A percentile compares a stretch with the other conserved stretches of the same genome.
These are phyloP conservation scores for Stictonetta naevosa DNA, from an alignment of 2,113 vertebrate species.

Conservation along the genomic window DNA sequence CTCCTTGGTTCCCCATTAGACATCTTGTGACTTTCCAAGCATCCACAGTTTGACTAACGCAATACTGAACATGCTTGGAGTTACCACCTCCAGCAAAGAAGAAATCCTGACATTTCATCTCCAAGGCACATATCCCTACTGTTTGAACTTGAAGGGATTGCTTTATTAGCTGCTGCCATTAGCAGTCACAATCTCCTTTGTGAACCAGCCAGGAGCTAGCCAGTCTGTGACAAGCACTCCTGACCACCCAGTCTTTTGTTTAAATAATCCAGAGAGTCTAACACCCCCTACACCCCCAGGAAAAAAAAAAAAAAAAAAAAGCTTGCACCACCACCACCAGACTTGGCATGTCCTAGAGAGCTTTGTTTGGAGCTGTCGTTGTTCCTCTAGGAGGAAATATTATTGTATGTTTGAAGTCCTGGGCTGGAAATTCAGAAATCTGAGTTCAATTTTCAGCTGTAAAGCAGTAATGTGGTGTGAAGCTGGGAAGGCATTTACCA, in stretches of 20 bases:
- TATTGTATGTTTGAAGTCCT: not conserved
- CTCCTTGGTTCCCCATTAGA: not conserved
- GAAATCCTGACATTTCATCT: not conserved
- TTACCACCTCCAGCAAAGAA: not conserved
- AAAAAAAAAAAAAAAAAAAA: no score
- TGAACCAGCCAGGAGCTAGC: not conserved
- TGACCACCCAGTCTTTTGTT: conserved; percentile 53
- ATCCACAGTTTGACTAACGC: not conserved
- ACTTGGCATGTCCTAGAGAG: not conserved
- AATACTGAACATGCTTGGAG: not conserved
- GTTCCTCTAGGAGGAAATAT: not conserved
- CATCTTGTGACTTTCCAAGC: not conserved
- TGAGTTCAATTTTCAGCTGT: not conserved
- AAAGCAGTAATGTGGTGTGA: not conserved
- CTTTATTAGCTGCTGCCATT: not conserved
- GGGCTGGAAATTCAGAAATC: not conserved
- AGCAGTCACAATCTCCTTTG: conserved; percentile 5
- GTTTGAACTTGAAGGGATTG: not conserved
- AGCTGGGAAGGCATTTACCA: not conserved
- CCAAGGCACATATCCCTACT: not conserved
- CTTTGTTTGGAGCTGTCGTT: not conserved
- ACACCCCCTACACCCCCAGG: not conserved
- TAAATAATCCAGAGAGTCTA: conserved; percentile 25
- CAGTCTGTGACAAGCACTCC: not conserved
- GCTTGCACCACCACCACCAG: not conserved